A percentile compares a stretch with the other conserved stretches of the same genome.
phyloP scores from a whole-genome alignment of 2,113 vertebrate genomes.

The Paradoxurus hermaphroditus region DNA sequence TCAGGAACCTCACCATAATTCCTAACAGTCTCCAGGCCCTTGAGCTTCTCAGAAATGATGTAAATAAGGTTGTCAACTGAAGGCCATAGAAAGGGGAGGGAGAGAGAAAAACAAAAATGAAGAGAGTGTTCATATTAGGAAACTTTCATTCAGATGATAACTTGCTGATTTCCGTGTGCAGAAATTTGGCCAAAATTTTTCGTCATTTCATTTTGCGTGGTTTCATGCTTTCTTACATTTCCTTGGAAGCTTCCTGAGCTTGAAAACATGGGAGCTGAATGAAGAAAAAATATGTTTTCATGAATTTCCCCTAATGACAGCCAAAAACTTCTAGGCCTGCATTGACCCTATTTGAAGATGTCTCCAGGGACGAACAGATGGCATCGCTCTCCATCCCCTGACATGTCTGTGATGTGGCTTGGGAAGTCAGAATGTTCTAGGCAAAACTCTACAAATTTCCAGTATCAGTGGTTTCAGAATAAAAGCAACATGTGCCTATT shows the following conservation, averaged over 20 bases:
- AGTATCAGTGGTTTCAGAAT: background rate
- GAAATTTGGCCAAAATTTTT: background rate
- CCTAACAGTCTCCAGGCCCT: background rate
- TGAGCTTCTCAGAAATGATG: background rate
- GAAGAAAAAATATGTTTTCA: slow-evolving; percentile 41
- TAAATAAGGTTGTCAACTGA: background rate
- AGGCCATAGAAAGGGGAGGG: background rate
- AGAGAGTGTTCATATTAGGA: background rate
- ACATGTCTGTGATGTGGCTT: slow-evolving; percentile 28
- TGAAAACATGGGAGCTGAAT: background rate
- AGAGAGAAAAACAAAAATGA: background rate
- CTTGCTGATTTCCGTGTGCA: background rate
- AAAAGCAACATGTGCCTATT: background rate
- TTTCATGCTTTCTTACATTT: slow-evolving; percentile 42
- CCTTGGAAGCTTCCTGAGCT: background rate
- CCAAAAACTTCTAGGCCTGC: background rate
- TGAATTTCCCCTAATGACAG: background rate
- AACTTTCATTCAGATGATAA: background rate
- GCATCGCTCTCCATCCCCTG: background rate
- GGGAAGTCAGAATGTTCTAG: background rate
- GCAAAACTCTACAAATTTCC: background rate
- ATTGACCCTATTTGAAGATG: background rate
- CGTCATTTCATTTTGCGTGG: background rate
- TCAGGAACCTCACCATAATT: background rate
- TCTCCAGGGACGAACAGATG: background rate